phyloP scores from a whole-genome alignment of 2,888 invertebrate species.

The Eilema depressum region DNA sequence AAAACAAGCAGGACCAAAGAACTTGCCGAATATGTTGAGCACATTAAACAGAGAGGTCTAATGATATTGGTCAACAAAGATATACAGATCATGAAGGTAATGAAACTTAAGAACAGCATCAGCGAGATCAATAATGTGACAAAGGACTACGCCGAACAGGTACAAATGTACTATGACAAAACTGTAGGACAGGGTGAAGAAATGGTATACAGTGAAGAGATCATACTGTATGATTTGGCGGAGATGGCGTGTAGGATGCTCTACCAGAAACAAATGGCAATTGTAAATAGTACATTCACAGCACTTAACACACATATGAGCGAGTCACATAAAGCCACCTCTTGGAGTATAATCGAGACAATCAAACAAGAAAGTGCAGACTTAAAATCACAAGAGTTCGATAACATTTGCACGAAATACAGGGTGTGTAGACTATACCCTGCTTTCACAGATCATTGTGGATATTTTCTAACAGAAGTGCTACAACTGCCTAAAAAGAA shows the following conservation, averaged over 20 bases:
- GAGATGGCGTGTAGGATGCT: constrained; percentile 8
- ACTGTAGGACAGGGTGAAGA: background rate
- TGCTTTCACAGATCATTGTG: constrained; percentile 12
- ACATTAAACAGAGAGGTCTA: constrained; percentile 3
- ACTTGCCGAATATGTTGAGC: constrained; percentile 5
- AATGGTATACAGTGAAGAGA: constrained; percentile 1
- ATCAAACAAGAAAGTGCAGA: background rate
- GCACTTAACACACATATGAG: no score
- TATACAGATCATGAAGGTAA: background rate
- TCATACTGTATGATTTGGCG: background rate
- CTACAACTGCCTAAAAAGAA: background rate
- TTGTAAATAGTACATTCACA: background rate
- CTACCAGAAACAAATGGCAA: constrained; percentile 8
- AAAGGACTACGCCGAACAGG: background rate
- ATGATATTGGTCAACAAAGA: background rate
- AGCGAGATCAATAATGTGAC: background rate
- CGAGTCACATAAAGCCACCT: background rate
- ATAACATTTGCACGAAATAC: constrained; percentile 12
- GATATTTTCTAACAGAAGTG: constrained; percentile 1
- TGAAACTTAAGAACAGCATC: background rate
- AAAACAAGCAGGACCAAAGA: background rate
- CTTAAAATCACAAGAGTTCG: background rate
- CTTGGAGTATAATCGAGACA: background rate
- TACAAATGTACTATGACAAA: constrained; percentile 5
- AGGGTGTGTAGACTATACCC: constrained; percentile 12